phyloP scores from a whole-genome alignment of 2,888 invertebrate genomes.

The Drosophila colorata region DNA sequence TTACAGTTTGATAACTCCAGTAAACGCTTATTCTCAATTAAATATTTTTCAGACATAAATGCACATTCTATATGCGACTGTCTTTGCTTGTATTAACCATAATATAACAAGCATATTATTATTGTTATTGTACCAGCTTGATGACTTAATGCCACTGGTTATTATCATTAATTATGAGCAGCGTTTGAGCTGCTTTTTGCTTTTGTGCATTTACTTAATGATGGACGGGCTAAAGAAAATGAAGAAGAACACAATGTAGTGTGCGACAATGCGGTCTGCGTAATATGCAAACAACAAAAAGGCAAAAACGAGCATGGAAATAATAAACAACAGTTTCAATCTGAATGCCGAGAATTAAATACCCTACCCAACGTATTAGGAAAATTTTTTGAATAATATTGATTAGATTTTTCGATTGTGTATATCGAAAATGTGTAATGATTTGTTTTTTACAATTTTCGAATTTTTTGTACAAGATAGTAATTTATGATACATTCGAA shows the following conservation, averaged over 20 bases:
- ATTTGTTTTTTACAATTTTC: no score
- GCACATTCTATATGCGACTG: not conserved
- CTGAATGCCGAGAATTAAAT: constrained; percentile 1
- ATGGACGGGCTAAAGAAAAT: constrained; percentile 19
- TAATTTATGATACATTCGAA: no score
- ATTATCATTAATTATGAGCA: constrained; percentile 45
- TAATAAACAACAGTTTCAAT: not conserved
- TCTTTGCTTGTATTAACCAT: not conserved
- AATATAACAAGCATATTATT: not conserved
- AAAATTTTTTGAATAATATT: not conserved
- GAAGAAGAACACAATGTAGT: constrained; percentile 2
- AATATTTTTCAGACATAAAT: constrained; percentile 3
- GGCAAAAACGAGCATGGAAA: not conserved
- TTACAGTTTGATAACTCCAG: not conserved
- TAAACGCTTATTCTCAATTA: not conserved
- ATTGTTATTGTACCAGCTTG: constrained; percentile 7
- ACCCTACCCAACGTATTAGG: not conserved
- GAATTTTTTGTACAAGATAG: no score
- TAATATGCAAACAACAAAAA: constrained; percentile 23
- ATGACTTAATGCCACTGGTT: constrained; percentile 8
- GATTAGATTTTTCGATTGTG: not conserved
- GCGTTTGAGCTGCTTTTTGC: constrained; percentile 23
- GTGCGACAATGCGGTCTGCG: constrained; percentile 22
- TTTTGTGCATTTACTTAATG: constrained; percentile 18
- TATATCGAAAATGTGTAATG: not conserved